Evolutionary conservation across 2,888 invertebrate genomes (phyloP), one percentile per base, ranked within the genome.

Genomic region (Ernsta delagoae): DNA sequence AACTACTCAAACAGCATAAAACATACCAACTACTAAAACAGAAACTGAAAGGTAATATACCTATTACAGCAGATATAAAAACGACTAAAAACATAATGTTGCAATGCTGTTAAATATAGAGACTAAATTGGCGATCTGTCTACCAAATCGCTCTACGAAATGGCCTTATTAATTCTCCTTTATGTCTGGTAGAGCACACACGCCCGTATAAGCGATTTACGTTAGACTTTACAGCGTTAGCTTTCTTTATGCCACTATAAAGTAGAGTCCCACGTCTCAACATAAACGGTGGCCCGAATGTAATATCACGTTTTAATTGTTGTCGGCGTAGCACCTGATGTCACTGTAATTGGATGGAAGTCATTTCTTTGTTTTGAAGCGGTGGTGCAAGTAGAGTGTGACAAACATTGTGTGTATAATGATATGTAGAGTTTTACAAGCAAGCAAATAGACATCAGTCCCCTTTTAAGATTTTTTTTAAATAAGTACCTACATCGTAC

Each of bases 141-240:
- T 88, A 79, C 83, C 75, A 81, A 85, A 90, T 89, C 88, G 87
- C 81, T 88, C 76, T 79, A 73, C 83, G 84, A 79, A 92, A 92
- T 89, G 77, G 88, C 82, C 90, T 90, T 92, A 92, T 93, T 93
- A 93, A 93, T 92, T 90, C 90, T 83, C 87, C 82, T 91, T 91
- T 89, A 91, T 85, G 86, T 89, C 83, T 83, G 78, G 76, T 74
- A 77, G 80, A 79, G 84, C 89, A 86, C 86, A 89, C 78, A 82
- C 82, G 84, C 75, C 74, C 80, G 82, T 86, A 83, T 85, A 84
- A 85, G 83, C 87, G 85, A 86, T 89, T 88, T 87, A 87, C 81
- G 84, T 84, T 79, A 82, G 78, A 85, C 79, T 90, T 89, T 88
- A 89, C 83, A 86, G 75, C 85, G 83, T 82, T 83, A 83, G 84